These are phyloP conservation scores for Dasypogon diadema DNA, from an alignment of 2,888 invertebrate species.

Conservation along the genomic window DNA sequence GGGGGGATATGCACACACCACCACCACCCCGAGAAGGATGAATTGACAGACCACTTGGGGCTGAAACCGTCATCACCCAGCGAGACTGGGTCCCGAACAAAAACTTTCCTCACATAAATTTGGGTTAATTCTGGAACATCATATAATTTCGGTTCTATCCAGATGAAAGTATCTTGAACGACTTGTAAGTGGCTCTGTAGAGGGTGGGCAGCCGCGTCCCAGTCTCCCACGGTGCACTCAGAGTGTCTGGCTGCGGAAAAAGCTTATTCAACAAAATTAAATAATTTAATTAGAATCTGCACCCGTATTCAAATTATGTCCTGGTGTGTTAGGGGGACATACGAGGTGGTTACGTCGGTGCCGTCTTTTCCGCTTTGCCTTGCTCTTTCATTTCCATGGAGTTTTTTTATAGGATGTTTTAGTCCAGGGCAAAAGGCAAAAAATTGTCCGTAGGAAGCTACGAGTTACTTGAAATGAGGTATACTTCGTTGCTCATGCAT, in stretches of 20 bases:
- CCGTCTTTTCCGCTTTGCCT: not conserved
- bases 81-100: not conserved
- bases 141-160: constrained; percentile 2
- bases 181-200: not conserved
- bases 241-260: not conserved
- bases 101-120: constrained; percentile 40
- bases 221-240: not conserved
- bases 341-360: not conserved
- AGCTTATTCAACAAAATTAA: constrained; percentile 39
- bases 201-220: not conserved
- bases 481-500: constrained; percentile 36
- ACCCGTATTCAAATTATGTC: constrained; percentile 12
- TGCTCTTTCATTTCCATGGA: not conserved
- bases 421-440: not conserved
- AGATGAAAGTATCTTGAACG: constrained; percentile 8
- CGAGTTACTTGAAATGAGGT: constrained; percentile 42
- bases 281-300: constrained; percentile 45
- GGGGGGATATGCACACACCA: constrained; percentile 1
- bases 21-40: not conserved
- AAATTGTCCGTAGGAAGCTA: constrained; percentile 41
- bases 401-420: not conserved
- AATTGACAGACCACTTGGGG: constrained; percentile 42
- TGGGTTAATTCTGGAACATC: constrained; percentile 22
- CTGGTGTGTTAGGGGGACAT: not conserved
- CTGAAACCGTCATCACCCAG: not conserved